Evolutionary conservation across 2,888 invertebrate species (phyloP).

Genomic region (Drosophila rellima): DNA sequence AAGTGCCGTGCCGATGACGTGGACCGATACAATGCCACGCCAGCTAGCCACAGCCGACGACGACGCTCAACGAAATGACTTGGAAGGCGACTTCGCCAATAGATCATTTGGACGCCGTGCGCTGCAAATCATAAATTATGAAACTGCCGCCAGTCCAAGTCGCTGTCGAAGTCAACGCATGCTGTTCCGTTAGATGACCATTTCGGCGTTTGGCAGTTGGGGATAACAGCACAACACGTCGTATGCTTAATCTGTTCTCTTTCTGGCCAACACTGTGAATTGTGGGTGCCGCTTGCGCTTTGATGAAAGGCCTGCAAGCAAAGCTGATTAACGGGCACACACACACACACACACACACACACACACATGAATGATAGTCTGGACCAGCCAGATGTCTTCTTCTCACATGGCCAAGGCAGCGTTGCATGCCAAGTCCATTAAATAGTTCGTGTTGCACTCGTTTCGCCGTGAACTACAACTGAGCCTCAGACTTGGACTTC

Average conservation of each 20-base stretch:
- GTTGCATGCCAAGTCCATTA: constrained; percentile 74
- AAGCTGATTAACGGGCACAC: constrained; percentile 73
- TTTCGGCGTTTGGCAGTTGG: constrained; percentile 25
- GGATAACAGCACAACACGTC: constrained; percentile 72
- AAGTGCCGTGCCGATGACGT: constrained; percentile 46
- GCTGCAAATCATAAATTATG: constrained; percentile 76
- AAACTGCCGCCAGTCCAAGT: constrained; percentile 39
- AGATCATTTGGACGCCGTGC: constrained; percentile 78
- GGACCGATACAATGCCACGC: constrained; percentile 13
- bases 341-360: constrained; percentile 31
- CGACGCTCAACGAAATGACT: constrained; percentile 42
- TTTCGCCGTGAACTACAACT: constrained; percentile 45
- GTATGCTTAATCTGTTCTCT: constrained; percentile 72
- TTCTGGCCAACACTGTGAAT: constrained; percentile 25
- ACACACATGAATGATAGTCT: constrained; percentile 29
- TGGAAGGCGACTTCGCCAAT: constrained; percentile 55
- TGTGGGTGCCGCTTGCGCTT: constrained; percentile 70
- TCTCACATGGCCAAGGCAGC: constrained; percentile 59
- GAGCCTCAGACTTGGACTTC: neutral
- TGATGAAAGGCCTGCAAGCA: constrained; percentile 75
- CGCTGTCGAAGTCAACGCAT: constrained; percentile 53
- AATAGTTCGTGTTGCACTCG: constrained; percentile 79
- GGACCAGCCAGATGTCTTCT: constrained; percentile 69
- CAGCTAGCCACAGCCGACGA: constrained; percentile 3
- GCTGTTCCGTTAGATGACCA: constrained; percentile 54